These are phyloP conservation scores for Cyprinus carpio DNA, from an alignment of 2,113 vertebrate genomes.

Conservation along the genomic window DNA sequence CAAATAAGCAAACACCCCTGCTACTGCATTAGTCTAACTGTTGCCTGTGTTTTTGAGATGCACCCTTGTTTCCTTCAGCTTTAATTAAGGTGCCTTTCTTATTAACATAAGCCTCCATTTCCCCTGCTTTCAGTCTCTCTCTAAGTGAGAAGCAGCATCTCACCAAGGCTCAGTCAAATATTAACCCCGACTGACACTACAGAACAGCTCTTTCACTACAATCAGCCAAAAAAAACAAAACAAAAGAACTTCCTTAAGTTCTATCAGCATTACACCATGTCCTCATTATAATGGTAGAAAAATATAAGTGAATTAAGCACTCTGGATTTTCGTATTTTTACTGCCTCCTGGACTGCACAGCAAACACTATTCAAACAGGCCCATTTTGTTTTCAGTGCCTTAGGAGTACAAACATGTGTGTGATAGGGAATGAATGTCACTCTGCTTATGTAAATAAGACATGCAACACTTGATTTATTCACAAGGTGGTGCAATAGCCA, in stretches of 20 bases:
- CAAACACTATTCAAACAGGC: neutral
- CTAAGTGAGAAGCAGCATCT: neutral
- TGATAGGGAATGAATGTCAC: neutral
- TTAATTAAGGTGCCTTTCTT: slow-evolving; percentile 70
- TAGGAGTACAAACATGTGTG: neutral
- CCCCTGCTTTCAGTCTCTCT: slow-evolving; percentile 17
- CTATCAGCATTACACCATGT: slow-evolving; percentile 23
- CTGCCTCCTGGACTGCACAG: neutral
- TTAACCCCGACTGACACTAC: slow-evolving; percentile 25
- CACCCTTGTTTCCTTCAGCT: slow-evolving; percentile 64
- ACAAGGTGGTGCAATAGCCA: slow-evolving; percentile 76
- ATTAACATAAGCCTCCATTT: slow-evolving; percentile 66
- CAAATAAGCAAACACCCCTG: slow-evolving; percentile 46
- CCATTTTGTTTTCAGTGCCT: neutral
- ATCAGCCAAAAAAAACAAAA: neutral
- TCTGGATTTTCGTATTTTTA: neutral
- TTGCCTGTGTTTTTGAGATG: slow-evolving; percentile 55
- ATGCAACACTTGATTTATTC: slow-evolving; percentile 69
- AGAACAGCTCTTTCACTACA: neutral
- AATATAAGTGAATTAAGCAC: neutral
- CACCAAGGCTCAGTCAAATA: neutral
- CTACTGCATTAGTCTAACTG: slow-evolving; percentile 66
- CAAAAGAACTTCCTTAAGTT: neutral
- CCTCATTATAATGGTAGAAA: neutral
- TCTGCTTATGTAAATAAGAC: slow-evolving; percentile 41